Evolutionary conservation across 2,888 invertebrate species (phyloP).

Genomic region (Papilio demoleus): DNA sequence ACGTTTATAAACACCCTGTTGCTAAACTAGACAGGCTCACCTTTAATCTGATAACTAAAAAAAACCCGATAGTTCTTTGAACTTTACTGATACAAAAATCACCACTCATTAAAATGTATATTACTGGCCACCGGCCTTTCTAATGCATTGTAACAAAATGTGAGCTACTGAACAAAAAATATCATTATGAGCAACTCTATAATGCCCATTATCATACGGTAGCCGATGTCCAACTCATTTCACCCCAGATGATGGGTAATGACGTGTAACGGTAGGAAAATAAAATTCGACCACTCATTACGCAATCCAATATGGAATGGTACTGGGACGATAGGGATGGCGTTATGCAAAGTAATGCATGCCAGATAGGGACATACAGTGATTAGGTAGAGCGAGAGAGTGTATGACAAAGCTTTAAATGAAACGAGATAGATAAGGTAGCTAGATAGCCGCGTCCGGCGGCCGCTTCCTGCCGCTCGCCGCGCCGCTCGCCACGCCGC

Average conservation of each 20-base stretch:
- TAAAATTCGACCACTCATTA: slow-evolving; percentile 76
- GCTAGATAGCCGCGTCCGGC: slow-evolving; percentile 80
- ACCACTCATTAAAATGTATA: neutral
- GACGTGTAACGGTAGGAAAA: slow-evolving; percentile 71
- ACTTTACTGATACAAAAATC: neutral
- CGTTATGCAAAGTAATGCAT: slow-evolving; percentile 48
- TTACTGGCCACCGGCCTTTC: slow-evolving; percentile 6
- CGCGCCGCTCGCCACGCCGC: slow-evolving; percentile 67
- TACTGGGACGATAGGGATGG: slow-evolving; percentile 60
- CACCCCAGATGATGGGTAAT: slow-evolving; percentile 66
- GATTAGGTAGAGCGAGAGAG: slow-evolving; percentile 60
- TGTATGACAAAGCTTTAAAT: slow-evolving; percentile 65
- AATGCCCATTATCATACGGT: slow-evolving; percentile 70
- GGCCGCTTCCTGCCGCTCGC: slow-evolving; percentile 68
- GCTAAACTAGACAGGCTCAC: neutral
- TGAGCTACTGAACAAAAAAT: slow-evolving; percentile 45
- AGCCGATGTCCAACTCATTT: slow-evolving; percentile 61
- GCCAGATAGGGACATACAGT: slow-evolving; percentile 58
- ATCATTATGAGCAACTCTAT: slow-evolving; percentile 44
- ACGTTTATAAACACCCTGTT: neutral
- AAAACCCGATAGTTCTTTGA: neutral
- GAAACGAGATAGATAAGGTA: slow-evolving; percentile 76
- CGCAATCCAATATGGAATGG: slow-evolving; percentile 68
- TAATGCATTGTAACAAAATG: slow-evolving; percentile 8
- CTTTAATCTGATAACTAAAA: neutral